Evolutionary conservation across 2,888 invertebrate species (phyloP), one percentile per base, ranked within the genome.

Genomic region (Hypena proboscidalis): DNA sequence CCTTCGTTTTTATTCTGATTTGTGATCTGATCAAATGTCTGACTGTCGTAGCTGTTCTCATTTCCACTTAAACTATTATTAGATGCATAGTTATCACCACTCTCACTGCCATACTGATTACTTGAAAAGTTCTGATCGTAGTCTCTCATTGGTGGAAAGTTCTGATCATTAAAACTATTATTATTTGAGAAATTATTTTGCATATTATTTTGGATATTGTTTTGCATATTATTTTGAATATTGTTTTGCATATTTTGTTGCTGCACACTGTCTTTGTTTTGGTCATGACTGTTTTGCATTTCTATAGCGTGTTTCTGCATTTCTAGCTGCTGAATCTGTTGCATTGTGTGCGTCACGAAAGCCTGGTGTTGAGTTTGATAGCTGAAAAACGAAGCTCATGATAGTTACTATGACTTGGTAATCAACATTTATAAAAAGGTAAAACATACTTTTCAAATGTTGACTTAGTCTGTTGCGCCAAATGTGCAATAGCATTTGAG

Each of bases 291-390:
- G 53, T 73, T 90, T 66, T 78, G 91, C 84, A 90, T 70, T 91
- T 94, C 94, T 20, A 95, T 77, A 0, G 92, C 92, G 58, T 94
- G 93, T 69, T 95, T 96, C 76, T 96, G 96, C 78, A 95, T 94
- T 75, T 97, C 96, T 34, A 96, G 88, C 65, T 95, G 96, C 70
- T 96, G 95, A 67, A 98, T 96, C 83, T 97, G 97, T 75, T 96
- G 95, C 84, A 96, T 92, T 3, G 98, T 96, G 86, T 99, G 99
- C 44, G 95, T 93, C 6, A 97, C 96, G 80, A 98, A 99, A 6
- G 98, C 97, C 82, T 98, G 96, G 89, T 99, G 99, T 77, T 99
- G 99, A 23, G 96, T 94, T 87, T 97, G 96, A 73, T 98, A 97
- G 68, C 94, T 95, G 75, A 39, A 89, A 74, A 44, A 25, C 36